phyloP scores from a whole-genome alignment of 2,888 invertebrate genomes.

The Drosophila demipolita region DNA sequence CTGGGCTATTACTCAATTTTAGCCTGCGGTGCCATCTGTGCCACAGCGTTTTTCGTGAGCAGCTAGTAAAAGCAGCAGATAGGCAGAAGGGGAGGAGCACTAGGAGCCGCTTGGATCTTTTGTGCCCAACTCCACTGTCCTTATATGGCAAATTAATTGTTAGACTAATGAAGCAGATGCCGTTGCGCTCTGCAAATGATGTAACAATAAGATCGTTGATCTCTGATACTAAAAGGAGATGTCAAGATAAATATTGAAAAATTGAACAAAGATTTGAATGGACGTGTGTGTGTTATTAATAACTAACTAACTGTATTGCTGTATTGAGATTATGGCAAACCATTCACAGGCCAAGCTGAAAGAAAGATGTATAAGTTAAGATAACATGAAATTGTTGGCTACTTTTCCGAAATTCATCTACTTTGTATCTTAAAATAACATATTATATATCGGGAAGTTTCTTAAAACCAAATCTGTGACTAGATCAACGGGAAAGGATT shows the following conservation, averaged over 20 bases:
- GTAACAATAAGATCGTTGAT: slow-evolving; percentile 60
- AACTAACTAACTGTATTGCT: background rate
- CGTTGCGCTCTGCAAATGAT: slow-evolving; percentile 47
- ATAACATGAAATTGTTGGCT: background rate
- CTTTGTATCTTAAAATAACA: background rate
- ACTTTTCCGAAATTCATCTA: background rate
- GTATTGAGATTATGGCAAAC: background rate
- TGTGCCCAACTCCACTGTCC: slow-evolving; percentile 38
- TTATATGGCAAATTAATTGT: slow-evolving; percentile 72
- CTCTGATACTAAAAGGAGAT: slow-evolving; percentile 37
- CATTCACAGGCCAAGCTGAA: background rate
- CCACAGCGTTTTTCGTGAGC: slow-evolving; percentile 24
- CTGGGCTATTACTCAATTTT: slow-evolving; percentile 78
- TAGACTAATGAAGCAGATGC: slow-evolving; percentile 72
- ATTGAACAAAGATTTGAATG: slow-evolving; percentile 8
- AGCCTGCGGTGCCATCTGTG: slow-evolving; percentile 68
- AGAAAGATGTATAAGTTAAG: background rate
- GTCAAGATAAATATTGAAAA: slow-evolving; percentile 44
- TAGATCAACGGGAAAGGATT: slow-evolving; percentile 38
- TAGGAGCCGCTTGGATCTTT: slow-evolving; percentile 10
- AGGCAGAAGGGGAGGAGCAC: background rate
- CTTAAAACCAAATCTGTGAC: background rate
- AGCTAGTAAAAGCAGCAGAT: slow-evolving; percentile 9
- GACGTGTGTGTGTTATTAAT: slow-evolving; percentile 13
- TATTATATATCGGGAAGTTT: background rate